These are phyloP conservation scores for Rotaria sp. DNA, from an alignment of 2,888 invertebrate genomes.

Conservation along the genomic window DNA sequence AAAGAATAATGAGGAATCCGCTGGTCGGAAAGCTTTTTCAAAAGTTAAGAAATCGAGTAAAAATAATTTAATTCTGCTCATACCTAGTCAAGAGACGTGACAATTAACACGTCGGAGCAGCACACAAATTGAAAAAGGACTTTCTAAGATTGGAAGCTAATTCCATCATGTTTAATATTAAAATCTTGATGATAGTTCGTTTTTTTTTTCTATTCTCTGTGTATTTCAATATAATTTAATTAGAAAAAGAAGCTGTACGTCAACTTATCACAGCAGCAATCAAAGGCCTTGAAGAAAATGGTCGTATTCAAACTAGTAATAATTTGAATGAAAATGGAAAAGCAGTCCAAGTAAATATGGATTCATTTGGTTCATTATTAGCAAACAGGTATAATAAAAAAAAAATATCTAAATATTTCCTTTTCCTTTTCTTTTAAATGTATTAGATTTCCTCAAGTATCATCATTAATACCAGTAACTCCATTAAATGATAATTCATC, in stretches of 20 bases:
- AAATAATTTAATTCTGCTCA: too few relatives aligned
- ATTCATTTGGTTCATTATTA: background rate
- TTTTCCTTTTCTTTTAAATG: background rate
- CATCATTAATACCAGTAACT: too few relatives aligned
- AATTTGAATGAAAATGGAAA: background rate
- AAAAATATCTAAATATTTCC: too few relatives aligned
- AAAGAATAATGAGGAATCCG: too few relatives aligned
- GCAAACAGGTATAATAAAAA: background rate
- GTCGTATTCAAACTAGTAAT: constrained; percentile 17
- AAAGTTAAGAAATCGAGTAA: too few relatives aligned
- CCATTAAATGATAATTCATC: too few relatives aligned
- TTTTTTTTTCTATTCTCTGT: background rate
- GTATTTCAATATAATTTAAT: background rate
- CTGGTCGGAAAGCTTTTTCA: too few relatives aligned
- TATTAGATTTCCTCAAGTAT: background rate
- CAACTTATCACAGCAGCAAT: constrained; percentile 31
- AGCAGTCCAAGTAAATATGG: background rate
- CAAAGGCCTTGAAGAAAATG: constrained; percentile 37
- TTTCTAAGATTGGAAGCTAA: background rate
- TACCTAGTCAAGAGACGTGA: too few relatives aligned
- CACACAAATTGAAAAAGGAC: too few relatives aligned
- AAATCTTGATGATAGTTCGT: background rate
- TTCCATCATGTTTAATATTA: background rate
- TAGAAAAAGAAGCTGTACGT: constrained; percentile 36
- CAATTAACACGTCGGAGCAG: too few relatives aligned